These are phyloP conservation scores for Heterochromis multidens DNA, from an alignment of 2,113 vertebrate species.

Conservation along the genomic window DNA sequence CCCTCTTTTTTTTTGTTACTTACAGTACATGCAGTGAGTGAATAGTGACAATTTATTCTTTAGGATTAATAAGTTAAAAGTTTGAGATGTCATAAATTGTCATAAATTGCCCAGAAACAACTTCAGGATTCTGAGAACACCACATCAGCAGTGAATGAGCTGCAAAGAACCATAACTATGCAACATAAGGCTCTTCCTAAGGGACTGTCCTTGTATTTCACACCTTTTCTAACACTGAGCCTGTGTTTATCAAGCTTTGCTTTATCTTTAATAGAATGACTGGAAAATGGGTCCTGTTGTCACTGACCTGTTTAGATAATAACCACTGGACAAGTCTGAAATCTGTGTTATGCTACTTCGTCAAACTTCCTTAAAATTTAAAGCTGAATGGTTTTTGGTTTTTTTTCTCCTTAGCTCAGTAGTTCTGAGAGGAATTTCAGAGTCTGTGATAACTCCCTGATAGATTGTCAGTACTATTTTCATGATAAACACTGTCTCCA, in stretches of 20 bases:
- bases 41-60: not conserved
- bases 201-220: not conserved
- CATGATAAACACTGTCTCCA: too few species aligned
- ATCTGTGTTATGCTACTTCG: not conserved
- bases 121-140: not conserved
- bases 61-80: not conserved
- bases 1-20: fast-evolving
- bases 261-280: not conserved
- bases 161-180: not conserved
- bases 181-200: not conserved
- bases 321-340: not conserved
- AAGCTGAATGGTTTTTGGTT: not conserved
- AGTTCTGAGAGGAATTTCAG: too few species aligned
- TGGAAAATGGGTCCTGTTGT: fast-evolving
- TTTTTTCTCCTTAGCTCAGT: not conserved
- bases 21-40: not conserved
- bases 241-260: too few species aligned
- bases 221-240: not conserved
- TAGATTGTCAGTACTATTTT: too few species aligned
- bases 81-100: not conserved
- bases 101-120: fast-evolving
- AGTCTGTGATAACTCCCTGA: too few species aligned
- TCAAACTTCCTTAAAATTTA: not conserved
- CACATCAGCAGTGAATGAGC: not conserved
- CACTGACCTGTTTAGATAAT: fast-evolving